These are phyloP conservation scores for Indri indri DNA, from an alignment of 2,113 vertebrate genomes.

Conservation along the genomic window DNA sequence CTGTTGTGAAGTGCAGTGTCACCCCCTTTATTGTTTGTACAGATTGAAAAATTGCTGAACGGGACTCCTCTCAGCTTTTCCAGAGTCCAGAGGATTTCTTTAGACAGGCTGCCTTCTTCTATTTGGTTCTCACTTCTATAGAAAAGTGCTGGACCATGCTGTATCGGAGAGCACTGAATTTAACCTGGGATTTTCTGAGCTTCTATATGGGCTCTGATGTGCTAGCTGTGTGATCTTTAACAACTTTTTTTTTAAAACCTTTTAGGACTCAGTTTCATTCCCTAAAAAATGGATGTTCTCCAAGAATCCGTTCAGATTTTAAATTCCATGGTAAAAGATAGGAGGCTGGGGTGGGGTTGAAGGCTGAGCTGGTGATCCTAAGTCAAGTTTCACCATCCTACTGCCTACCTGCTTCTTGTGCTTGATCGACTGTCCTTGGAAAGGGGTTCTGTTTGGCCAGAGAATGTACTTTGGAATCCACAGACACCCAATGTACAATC, in stretches of 20 bases:
- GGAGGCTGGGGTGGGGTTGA: neutral
- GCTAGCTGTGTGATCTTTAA: neutral
- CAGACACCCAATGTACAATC: neutral
- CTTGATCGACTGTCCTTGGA: neutral
- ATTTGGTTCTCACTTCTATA: conserved; percentile 12
- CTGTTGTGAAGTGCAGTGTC: neutral
- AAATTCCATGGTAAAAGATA: neutral
- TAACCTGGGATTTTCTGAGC: neutral
- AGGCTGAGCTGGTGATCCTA: neutral
- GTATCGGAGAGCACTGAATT: neutral
- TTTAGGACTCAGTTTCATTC: neutral
- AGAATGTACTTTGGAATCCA: neutral
- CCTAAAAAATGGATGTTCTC: neutral
- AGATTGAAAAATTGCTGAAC: neutral
- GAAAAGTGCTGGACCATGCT: neutral
- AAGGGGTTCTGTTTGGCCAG: neutral
- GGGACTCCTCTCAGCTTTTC: neutral
- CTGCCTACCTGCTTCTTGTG: neutral
- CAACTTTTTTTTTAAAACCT: neutral
- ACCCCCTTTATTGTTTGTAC: neutral
- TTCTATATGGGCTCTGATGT: neutral
- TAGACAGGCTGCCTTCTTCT: neutral
- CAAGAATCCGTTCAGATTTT: neutral
- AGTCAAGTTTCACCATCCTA: neutral
- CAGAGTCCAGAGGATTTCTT: neutral